Conservation (phyloP, 2,113 vertebrate species). For the Xerus inauris region DNA sequence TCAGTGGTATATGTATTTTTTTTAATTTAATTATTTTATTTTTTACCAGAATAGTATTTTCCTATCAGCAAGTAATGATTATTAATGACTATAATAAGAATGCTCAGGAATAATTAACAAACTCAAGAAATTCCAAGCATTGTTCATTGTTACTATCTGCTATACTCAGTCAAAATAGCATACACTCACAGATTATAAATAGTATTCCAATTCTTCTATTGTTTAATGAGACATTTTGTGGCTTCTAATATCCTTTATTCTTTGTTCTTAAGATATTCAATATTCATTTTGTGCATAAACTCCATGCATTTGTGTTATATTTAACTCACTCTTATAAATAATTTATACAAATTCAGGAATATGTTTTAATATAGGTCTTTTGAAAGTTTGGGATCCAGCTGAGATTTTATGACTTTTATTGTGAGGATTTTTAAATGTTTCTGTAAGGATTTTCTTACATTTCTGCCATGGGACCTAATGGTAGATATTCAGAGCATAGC, state of each 20-base stretch:
- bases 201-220: neutral
- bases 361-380: neutral
- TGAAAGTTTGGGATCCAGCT: neutral
- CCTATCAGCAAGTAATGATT: neutral
- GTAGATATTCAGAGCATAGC: neutral
- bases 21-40: neutral
- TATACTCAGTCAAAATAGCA: neutral
- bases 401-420: neutral
- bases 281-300: neutral
- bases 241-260: neutral
- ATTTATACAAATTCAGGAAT: neutral
- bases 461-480: neutral
- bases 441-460: neutral
- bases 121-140: neutral
- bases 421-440: neutral
- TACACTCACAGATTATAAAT: neutral
- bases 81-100: neutral
- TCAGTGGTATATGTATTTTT: neutral
- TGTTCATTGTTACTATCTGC: neutral
- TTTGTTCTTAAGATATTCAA: neutral
- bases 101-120: neutral
- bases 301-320: neutral
- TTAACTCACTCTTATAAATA: neutral
- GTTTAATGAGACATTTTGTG: neutral
- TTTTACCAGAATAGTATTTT: neutral